phyloP scores from a whole-genome alignment of 2,113 vertebrate species.

The Microcebus murinus region DNA sequence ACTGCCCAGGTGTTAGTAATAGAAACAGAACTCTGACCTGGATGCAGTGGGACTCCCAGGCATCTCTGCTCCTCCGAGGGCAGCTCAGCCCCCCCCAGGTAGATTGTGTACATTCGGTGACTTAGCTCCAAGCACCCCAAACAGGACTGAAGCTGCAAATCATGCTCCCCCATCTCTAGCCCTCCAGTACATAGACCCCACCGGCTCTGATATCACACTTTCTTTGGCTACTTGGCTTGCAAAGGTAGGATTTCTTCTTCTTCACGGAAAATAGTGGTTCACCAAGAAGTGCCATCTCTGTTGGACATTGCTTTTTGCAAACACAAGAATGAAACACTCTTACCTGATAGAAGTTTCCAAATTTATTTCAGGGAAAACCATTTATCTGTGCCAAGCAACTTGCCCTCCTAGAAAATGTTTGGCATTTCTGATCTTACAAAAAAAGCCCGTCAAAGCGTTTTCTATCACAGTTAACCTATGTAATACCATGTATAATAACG shows the following conservation, averaged over 20 bases:
- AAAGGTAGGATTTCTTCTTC: conserved; percentile 1
- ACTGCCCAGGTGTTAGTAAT: too few species aligned
- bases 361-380: conserved; percentile 23
- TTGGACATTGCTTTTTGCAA: conserved; percentile 16
- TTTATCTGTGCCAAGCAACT: background rate
- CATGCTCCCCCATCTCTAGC: background rate
- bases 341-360: background rate
- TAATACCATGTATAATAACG: background rate
- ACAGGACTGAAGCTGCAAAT: background rate
- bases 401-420: conserved; percentile 16
- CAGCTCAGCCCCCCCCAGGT: background rate
- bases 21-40: background rate
- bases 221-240: background rate
- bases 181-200: background rate
- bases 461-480: background rate
- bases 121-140: background rate
- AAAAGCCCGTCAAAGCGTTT: background rate
- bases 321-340: background rate
- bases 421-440: conserved; percentile 38
- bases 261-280: background rate
- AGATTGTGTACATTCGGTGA: rapidly evolving
- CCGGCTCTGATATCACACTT: background rate
- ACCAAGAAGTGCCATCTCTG: background rate
- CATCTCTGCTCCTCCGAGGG: rapidly evolving
- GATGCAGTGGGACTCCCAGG: rapidly evolving